Percentiles rank a stretch among this genome's conserved stretches.
These are phyloP conservation scores for Zaprionus bogoriensis DNA, from an alignment of 2,888 invertebrate genomes.

Conservation along the genomic window DNA sequence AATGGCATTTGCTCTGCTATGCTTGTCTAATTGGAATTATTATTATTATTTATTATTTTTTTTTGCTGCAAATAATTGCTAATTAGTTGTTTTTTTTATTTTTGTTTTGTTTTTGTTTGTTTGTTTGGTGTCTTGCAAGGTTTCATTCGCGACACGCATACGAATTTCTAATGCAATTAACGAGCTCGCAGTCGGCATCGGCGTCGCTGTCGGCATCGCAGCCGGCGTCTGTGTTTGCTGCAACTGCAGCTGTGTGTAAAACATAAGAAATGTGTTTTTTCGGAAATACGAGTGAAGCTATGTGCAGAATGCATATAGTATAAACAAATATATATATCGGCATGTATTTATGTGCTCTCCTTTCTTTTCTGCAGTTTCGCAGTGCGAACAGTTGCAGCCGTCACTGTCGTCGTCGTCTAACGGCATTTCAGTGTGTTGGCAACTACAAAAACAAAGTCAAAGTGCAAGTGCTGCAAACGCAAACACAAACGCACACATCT, in stretches of 20 bases:
- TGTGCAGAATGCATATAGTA: not conserved
- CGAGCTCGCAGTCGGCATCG: slow-evolving; percentile 36
- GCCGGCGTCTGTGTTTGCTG: slow-evolving; percentile 16
- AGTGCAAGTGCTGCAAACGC: slow-evolving; percentile 41
- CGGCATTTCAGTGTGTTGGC: slow-evolving; percentile 43
- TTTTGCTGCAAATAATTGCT: slow-evolving; percentile 64
- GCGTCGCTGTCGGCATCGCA: slow-evolving; percentile 17
- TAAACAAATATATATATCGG: not conserved
- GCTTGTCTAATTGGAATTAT: slow-evolving; percentile 66
- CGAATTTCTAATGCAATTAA: slow-evolving; percentile 77
- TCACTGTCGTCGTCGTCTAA: slow-evolving; percentile 37
- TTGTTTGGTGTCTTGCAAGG: slow-evolving; percentile 53
- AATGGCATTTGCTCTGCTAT: slow-evolving; percentile 51
- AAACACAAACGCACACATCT: not conserved
- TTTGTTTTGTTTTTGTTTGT: slow-evolving; percentile 26
- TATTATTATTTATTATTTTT: too few relatives aligned
- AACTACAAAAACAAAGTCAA: slow-evolving; percentile 40
- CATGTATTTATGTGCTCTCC: slow-evolving; percentile 26
- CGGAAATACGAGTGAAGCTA: not conserved
- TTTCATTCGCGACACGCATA: slow-evolving; percentile 62
- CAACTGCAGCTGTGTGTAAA: slow-evolving; percentile 37
- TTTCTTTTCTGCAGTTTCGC: slow-evolving; percentile 25
- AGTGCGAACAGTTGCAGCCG: slow-evolving; percentile 23
- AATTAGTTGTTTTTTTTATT: slow-evolving; percentile 58
- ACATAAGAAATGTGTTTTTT: slow-evolving; percentile 30